Evolutionary conservation across 2,797 vertebrate genomes (phyloP).

Genomic region (Microtus obscurus): DNA sequence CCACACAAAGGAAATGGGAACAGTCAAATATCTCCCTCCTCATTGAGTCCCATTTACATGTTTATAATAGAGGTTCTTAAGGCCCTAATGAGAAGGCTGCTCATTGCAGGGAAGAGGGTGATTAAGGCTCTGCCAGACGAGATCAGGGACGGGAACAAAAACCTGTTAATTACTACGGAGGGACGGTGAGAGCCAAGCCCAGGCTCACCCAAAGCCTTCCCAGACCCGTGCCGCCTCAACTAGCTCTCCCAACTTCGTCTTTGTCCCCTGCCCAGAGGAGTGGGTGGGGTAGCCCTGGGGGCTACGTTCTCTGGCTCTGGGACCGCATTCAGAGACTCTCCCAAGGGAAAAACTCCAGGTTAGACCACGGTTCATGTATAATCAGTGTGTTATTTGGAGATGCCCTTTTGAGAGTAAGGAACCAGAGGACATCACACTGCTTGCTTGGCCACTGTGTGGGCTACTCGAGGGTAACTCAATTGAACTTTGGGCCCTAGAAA

Average conservation of each 20-base stretch:
- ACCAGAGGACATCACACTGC: neutral
- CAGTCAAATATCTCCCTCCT: constrained; percentile 89
- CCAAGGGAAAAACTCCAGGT: neutral
- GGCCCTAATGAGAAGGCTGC: constrained; percentile 88
- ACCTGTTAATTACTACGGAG: constrained; percentile 86
- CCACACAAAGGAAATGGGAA: constrained; percentile 88
- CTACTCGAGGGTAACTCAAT: no score
- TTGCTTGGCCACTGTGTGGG: neutral
- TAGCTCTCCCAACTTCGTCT: neutral
- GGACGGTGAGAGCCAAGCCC: constrained; percentile 77
- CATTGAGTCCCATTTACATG: constrained; percentile 88
- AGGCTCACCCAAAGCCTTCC: constrained; percentile 43
- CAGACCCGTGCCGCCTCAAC: constrained; percentile 5
- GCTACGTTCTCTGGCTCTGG: neutral
- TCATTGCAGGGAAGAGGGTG: constrained; percentile 85
- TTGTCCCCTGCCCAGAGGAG: neutral
- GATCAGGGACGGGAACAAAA: constrained; percentile 84
- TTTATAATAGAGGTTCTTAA: constrained; percentile 88
- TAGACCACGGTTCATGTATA: fast-evolving
- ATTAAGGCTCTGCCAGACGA: constrained; percentile 85
- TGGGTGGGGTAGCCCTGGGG: neutral
- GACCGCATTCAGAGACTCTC: neutral
- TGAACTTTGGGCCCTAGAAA: neutral
- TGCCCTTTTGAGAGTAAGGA: neutral
- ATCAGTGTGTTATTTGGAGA: neutral